A percentile compares a stretch with the other conserved stretches of the same genome.
Evolutionary conservation across 1,140 invertebrate genomes (phyloP).

Genomic region (Laupala kohalensis): DNA sequence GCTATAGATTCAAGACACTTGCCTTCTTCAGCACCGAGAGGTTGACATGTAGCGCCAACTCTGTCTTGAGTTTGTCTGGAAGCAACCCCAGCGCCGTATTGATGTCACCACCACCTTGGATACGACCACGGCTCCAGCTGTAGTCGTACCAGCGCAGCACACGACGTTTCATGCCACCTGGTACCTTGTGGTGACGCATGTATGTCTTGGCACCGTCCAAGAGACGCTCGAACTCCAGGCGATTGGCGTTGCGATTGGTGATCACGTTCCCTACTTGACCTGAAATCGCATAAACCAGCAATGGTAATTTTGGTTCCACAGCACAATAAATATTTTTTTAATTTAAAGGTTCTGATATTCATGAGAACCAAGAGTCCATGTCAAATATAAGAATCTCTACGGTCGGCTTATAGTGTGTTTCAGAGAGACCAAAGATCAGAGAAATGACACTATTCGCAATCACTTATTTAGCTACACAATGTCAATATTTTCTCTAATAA

Average conservation of each 20-base stretch:
- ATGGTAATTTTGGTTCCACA: too few relatives aligned
- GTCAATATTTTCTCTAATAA: too few relatives aligned
- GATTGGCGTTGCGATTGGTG: conserved; percentile 92
- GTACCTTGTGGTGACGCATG: conserved; percentile 94
- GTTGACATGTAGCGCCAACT: conserved; percentile 90
- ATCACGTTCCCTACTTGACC: conserved; percentile 95
- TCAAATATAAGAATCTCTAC: too few relatives aligned
- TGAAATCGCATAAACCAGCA: too few relatives aligned
- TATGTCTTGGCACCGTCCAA: conserved; percentile 92
- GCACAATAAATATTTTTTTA: too few relatives aligned
- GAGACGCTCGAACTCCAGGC: conserved; percentile 86
- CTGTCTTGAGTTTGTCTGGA: conserved; percentile 92
- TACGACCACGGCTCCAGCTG: conserved; percentile 83
- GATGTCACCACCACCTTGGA: conserved; percentile 89
- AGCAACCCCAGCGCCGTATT: conserved; percentile 84
- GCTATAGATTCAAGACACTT: too few relatives aligned
- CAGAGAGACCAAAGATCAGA: too few relatives aligned
- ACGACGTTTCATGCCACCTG: conserved; percentile 82
- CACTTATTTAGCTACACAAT: too few relatives aligned
- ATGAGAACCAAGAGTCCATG: too few relatives aligned
- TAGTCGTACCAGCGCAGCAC: conserved; percentile 96
- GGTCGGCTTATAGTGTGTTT: too few relatives aligned
- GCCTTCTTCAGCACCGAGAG: conserved; percentile 91
- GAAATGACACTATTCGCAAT: too few relatives aligned
- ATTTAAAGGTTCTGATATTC: too few relatives aligned